Conservation (phyloP, 1,140 invertebrate species). For the Leptopilina clavipes region DNA sequence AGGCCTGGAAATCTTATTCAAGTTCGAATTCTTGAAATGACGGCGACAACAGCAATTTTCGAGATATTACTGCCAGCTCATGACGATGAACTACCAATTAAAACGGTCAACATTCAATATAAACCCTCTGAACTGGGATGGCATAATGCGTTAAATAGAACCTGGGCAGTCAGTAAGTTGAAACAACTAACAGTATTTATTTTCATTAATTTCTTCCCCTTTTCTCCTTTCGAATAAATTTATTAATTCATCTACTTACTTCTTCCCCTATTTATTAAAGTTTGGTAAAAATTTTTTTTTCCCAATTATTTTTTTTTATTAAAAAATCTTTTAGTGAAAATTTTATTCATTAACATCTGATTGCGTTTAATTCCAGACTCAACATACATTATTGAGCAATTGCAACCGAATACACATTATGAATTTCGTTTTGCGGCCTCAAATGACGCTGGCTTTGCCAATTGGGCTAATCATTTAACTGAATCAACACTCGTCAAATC, state of each 20-base stretch:
- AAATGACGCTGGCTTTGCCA: conserved; percentile 88
- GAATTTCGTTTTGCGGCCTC: conserved; percentile 88
- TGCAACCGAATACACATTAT: conserved; percentile 87
- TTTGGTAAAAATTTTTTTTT: no score
- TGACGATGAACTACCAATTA: conserved; percentile 84
- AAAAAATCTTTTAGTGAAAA: not conserved
- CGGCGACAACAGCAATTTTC: conserved; percentile 90
- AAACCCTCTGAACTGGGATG: conserved; percentile 80
- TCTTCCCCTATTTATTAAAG: no score
- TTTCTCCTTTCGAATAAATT: not conserved
- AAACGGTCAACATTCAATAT: conserved; percentile 84
- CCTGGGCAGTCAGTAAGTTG: conserved; percentile 82
- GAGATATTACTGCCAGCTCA: conserved; percentile 82
- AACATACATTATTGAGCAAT: conserved; percentile 85
- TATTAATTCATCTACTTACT: no score
- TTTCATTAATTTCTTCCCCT: conserved; percentile 21
- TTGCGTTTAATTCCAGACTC: conserved; percentile 36
- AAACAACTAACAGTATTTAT: not conserved
- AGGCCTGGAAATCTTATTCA: conserved; percentile 77
- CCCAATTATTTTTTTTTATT: no score
- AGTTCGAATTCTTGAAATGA: conserved; percentile 79
- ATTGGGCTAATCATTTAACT: conserved; percentile 78
- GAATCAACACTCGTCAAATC: conserved; percentile 77
- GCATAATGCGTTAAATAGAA: conserved; percentile 81
- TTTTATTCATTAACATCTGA: not conserved